Conservation (phyloP, 1,140 invertebrate species). For the Lepidostoma basale region DNA sequence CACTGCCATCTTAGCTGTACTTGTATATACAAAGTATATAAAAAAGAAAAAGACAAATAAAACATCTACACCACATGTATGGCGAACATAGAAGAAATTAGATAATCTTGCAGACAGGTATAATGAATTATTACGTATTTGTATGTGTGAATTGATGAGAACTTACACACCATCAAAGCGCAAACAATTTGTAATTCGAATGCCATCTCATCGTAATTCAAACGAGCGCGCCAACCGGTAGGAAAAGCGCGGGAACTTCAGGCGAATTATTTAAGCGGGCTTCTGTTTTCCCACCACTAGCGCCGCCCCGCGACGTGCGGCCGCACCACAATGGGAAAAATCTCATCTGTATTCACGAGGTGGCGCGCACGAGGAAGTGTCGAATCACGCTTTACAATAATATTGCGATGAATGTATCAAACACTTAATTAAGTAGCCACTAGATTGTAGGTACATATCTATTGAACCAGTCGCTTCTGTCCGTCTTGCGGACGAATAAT, state of each 20-base stretch:
- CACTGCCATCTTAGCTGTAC: too few species aligned
- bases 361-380: constrained; percentile 10
- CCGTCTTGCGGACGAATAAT: not conserved
- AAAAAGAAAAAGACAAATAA: too few species aligned
- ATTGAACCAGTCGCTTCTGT: not conserved
- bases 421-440: not conserved
- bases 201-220: constrained; percentile 1
- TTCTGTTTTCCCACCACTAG: not conserved
- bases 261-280: not conserved
- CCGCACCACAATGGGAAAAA: constrained; percentile 6
- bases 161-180: too few species aligned
- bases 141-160: too few species aligned
- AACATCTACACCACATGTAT: too few species aligned
- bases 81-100: too few species aligned
- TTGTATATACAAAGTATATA: too few species aligned
- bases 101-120: too few species aligned
- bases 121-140: too few species aligned
- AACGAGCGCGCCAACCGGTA: not conserved
- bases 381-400: constrained; percentile 6
- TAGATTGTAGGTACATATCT: too few species aligned
- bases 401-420: not conserved
- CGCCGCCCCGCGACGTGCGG: constrained; percentile 1
- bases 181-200: too few species aligned
- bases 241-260: constrained; percentile 2
- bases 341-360: constrained; percentile 2